A percentile compares a stretch with the other conserved stretches of the same genome.
phyloP scores from a whole-genome alignment of 2,888 invertebrate genomes.

The Chelonus formosanus region DNA sequence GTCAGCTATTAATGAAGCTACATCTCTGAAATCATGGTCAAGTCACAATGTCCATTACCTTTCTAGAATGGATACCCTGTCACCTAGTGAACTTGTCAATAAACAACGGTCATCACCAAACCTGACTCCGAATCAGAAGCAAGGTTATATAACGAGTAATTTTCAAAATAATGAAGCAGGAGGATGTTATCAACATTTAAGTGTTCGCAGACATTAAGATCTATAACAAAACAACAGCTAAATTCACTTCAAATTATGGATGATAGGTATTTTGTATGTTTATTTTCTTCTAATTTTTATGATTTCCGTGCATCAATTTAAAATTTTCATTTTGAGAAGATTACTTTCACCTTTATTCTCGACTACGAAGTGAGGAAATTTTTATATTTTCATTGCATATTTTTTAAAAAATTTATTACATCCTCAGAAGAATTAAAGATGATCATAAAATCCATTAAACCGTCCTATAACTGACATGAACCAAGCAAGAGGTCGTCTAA shows the following conservation, averaged over 20 bases:
- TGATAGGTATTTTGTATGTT: slow-evolving; percentile 70
- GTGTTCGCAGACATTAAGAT: slow-evolving; percentile 73
- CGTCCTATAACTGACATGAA: slow-evolving; percentile 65
- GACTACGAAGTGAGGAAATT: not conserved
- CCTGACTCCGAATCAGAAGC: slow-evolving; percentile 58
- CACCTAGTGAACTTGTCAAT: slow-evolving; percentile 60
- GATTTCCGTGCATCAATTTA: not conserved
- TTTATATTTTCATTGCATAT: slow-evolving; percentile 1
- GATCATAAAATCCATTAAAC: slow-evolving; percentile 71
- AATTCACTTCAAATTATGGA: slow-evolving; percentile 68
- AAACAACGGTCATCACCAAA: slow-evolving; percentile 63
- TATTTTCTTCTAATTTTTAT: slow-evolving; percentile 13
- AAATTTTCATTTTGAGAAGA: too few relatives aligned
- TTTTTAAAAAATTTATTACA: slow-evolving; percentile 56
- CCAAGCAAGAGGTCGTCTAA: slow-evolving; percentile 66
- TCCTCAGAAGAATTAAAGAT: slow-evolving; percentile 65
- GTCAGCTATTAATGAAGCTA: slow-evolving; percentile 62
- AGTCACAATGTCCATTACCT: slow-evolving; percentile 69
- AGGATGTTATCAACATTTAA: slow-evolving; percentile 82
- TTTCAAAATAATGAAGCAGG: slow-evolving; percentile 66
- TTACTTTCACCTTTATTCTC: too few relatives aligned
- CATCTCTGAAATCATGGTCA: slow-evolving; percentile 63
- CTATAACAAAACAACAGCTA: slow-evolving; percentile 49
- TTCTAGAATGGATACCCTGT: slow-evolving; percentile 58
- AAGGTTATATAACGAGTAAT: slow-evolving; percentile 45